Base-by-base conservation (phyloP, 2,797 vertebrate species). In the Notoglanidium macrostoma region DNA sequence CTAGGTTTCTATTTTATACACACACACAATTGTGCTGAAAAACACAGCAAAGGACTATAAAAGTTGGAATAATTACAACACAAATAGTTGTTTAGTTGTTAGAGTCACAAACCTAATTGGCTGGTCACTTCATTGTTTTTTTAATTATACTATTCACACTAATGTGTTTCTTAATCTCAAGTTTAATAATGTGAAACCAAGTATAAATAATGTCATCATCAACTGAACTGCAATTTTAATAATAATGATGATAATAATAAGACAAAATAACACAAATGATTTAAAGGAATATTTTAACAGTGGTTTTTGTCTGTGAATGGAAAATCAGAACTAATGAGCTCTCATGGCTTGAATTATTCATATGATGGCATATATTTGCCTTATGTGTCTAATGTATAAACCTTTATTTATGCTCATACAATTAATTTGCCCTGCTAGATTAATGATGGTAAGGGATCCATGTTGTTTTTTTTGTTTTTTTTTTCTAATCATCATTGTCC, bases 111-210 rank as follows among this genome's bases (percentile, higher is more conserved):
- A 55, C n/a, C n/a, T 55, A 77, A 77, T 77, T 9, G 51, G 49
- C 51, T 78, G 51, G n/a, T 55, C n/a, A 54, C n/a, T 55, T 54
- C 2, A 9, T 35, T 35, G 35, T 57, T 19, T 76, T 79, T 79
- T 35, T 2, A 17, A 79, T 35, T 57, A 57, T 35, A 35, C 54
- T 15, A 17, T 17, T 70, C 35, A 70, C 15, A 35, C 32, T 35
- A 78, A 78, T 78, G 29, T 79, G 32, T 79, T 79, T 57, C 54
- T 23, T 79, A 55, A 57, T 51, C 76, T 55, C 29, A 78, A 40
- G 32, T 0, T 57, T 35, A 78, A 57, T 57, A 23, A 35, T 32
- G 54, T 32, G 51, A 55, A 55, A 78, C 19, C 76, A 32, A 78
- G 76, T 55, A 11, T 35, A 78, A 35, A 57, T 78, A 11, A 78